Evolutionary conservation across 2,888 invertebrate species (phyloP).

Genomic region (Sarcophaga carnaria): DNA sequence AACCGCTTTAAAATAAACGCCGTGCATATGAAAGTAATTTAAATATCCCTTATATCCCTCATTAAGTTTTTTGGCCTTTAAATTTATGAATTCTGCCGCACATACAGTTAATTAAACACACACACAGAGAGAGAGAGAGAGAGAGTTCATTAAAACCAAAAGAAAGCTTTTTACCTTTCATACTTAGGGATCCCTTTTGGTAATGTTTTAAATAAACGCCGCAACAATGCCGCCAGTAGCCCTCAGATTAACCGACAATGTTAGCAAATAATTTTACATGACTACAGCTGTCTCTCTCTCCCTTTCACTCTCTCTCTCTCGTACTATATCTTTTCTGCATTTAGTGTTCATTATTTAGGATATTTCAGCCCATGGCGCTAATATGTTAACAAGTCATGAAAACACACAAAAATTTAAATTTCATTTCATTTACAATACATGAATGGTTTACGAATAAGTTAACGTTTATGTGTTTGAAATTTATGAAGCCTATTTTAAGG

Average conservation of each 20-base stretch:
- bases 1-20: not conserved
- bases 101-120: not conserved
- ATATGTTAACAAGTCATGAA: not conserved
- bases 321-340: not conserved
- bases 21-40: not conserved
- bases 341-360: not conserved
- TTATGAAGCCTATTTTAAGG: not conserved
- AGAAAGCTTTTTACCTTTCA: not conserved
- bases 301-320: too few species aligned
- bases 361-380: not conserved
- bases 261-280: too few species aligned
- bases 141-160: not conserved
- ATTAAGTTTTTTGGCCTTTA: not conserved
- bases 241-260: not conserved
- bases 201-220: not conserved
- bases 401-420: not conserved
- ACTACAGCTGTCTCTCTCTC: not conserved
- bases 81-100: not conserved
- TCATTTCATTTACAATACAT: not conserved
- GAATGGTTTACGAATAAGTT: too few species aligned
- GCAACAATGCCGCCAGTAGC: not conserved
- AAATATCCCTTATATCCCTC: not conserved
- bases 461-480: not conserved
- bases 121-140: not conserved
- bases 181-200: not conserved